phyloP scores from a whole-genome alignment of 2,888 invertebrate species.

The Aplocera efformata region DNA sequence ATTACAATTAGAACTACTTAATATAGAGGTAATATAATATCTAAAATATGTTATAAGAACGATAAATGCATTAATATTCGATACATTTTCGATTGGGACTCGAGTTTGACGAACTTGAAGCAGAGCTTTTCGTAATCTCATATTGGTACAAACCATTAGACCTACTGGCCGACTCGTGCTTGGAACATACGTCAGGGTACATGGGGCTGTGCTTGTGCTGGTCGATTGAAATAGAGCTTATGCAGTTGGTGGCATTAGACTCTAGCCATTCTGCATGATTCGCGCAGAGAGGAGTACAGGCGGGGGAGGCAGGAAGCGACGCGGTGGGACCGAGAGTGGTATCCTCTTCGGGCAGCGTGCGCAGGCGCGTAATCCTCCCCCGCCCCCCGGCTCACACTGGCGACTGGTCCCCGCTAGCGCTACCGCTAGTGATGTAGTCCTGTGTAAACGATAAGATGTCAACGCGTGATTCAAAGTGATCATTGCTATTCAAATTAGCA shows the following conservation, averaged over 20 bases:
- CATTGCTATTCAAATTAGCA: too few species aligned
- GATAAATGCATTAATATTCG: slow-evolving; percentile 21
- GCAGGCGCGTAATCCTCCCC: slow-evolving; percentile 74
- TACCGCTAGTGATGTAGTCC: slow-evolving; percentile 74
- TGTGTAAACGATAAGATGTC: slow-evolving; percentile 46
- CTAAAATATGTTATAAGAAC: slow-evolving; percentile 10
- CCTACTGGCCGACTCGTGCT: not conserved
- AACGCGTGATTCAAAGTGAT: too few species aligned
- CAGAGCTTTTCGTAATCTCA: slow-evolving; percentile 6
- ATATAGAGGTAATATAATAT: too few species aligned
- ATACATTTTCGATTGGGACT: slow-evolving; percentile 21
- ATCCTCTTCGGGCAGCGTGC: slow-evolving; percentile 71
- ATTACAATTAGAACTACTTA: too few species aligned
- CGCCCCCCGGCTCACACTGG: slow-evolving; percentile 76
- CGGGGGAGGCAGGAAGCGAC: slow-evolving; percentile 55
- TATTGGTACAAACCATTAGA: slow-evolving; percentile 12
- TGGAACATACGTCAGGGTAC: not conserved
- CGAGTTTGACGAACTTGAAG: slow-evolving; percentile 12
- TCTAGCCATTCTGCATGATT: slow-evolving; percentile 26
- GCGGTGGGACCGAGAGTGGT: slow-evolving; percentile 37
- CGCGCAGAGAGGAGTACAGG: slow-evolving; percentile 35
- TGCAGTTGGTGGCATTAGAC: slow-evolving; percentile 11
- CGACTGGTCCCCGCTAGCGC: slow-evolving; percentile 72
- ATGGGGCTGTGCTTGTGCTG: not conserved
- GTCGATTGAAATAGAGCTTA: slow-evolving; percentile 11